Percentiles rank a stretch among this genome's conserved stretches.
Conservation (phyloP, 1,140 invertebrate species). For the Brachionus calyciflorus region DNA sequence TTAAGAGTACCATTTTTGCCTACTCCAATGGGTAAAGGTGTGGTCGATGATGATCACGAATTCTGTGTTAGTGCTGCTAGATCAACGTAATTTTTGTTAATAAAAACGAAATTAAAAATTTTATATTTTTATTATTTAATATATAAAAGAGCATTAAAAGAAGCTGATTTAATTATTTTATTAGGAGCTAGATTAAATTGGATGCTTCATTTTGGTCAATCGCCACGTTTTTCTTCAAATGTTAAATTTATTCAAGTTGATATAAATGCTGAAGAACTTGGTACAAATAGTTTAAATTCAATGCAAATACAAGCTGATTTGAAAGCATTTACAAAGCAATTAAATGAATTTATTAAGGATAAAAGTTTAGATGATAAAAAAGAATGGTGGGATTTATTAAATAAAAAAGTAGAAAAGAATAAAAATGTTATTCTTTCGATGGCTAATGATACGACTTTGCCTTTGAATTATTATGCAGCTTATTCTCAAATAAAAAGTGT, state of each 20-base stretch:
- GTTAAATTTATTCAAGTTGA: constrained; percentile 91
- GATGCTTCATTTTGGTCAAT: constrained; percentile 91
- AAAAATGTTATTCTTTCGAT: constrained; percentile 63
- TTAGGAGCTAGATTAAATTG: constrained; percentile 89
- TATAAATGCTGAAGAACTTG: constrained; percentile 80
- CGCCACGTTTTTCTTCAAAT: constrained; percentile 75
- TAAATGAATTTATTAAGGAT: constrained; percentile 54
- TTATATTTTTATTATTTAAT: background rate
- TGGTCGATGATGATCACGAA: constrained; percentile 75
- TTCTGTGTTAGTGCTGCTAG: constrained; percentile 79
- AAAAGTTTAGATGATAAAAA: background rate
- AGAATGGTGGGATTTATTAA: constrained; percentile 67
- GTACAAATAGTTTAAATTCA: constrained; percentile 75
- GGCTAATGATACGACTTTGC: constrained; percentile 67
- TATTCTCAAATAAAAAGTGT: constrained; percentile 68
- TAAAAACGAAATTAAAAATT: background rate
- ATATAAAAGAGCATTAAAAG: constrained; percentile 68
- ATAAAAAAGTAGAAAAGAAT: constrained; percentile 65
- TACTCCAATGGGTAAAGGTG: constrained; percentile 94
- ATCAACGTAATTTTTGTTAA: constrained; percentile 63
- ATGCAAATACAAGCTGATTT: constrained; percentile 78
- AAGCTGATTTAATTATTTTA: constrained; percentile 82
- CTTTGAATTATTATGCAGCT: constrained; percentile 88
- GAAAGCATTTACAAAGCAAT: constrained; percentile 67
- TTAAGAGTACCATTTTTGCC: constrained; percentile 81